A percentile compares a stretch with the other conserved stretches of the same genome.
phyloP scores from a whole-genome alignment of 2,113 vertebrate species.

The Dunckerocampus dactyliophorus region DNA sequence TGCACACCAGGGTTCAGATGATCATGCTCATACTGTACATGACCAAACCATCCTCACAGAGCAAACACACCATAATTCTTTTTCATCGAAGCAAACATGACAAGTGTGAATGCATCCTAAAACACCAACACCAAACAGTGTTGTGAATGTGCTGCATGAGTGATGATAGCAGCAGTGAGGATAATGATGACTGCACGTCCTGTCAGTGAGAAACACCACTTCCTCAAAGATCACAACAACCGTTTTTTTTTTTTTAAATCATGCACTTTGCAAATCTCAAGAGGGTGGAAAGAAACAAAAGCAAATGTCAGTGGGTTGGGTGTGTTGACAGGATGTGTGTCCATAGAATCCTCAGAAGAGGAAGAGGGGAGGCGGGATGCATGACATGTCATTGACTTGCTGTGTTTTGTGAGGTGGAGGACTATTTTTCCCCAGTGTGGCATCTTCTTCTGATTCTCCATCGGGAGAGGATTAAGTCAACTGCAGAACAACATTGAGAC shows the following conservation, averaged over 20 bases:
- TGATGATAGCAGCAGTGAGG: slow-evolving; percentile 18
- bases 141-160: slow-evolving; percentile 11
- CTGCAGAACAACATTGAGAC: too few species aligned
- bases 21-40: too few species aligned
- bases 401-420: slow-evolving; percentile 8
- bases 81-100: too few species aligned
- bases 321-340: not conserved
- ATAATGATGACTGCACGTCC: slow-evolving; percentile 10
- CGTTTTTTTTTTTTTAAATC: too few species aligned
- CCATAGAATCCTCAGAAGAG: not conserved
- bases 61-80: too few species aligned
- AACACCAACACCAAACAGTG: slow-evolving; percentile 8
- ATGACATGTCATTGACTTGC: slow-evolving; percentile 9
- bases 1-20: too few species aligned
- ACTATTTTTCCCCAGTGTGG: slow-evolving; percentile 9
- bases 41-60: too few species aligned
- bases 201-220: slow-evolving; percentile 15
- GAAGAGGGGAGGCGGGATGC: slow-evolving; percentile 7
- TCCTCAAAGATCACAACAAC: not conserved
- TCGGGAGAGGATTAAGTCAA: too few species aligned
- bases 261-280: not conserved
- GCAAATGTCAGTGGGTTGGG: not conserved
- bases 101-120: too few species aligned
- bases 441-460: not conserved
- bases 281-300: not conserved